Base-by-base conservation (phyloP, 1,140 invertebrate species). In the Sitodiplosis mosellana region DNA sequence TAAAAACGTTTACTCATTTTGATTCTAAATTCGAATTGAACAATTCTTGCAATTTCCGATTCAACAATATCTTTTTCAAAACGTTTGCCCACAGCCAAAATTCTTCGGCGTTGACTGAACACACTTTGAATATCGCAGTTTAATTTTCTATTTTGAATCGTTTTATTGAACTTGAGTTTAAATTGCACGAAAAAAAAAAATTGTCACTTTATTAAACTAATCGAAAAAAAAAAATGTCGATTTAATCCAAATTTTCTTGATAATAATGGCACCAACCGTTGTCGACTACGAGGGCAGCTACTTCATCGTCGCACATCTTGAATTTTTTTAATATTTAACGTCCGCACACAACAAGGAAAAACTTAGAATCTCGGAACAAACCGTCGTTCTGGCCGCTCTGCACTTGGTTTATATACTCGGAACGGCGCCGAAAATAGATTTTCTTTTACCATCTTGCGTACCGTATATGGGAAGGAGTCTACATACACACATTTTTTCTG, bases 261-360 rank as follows among this genome's bases (percentile, higher is more conserved):
- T 42, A 42, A 17, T 19, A 42, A 10, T 42, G 14, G 64, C 87
- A 81, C 65, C 80, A 84, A 55, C 83, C 83, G 75, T 87, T 87
- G 71, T 86, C 84, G 54, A 86, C 80, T 54, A 86, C 83, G 78
- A 87, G 65, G 65, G 87, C 84, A 64, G 83, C 81, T 73, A 90
- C 83, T 74, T 89, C 86, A 68, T 89, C 84, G 78, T 86, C 83
- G 76, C 82, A 85, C 84, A 87, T 88, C 65, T 72, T 81, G 68
- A 65, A 56, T 67, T 63, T 6, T 27, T 27, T 22, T 5, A 22
- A 22, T 33, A 22, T 43, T 40, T 14, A 19, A n/a, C 47, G 47
- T 48, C 47, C 33, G 47, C 21, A 19, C 47, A 48, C 47, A 19
- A 48, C 47, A 48, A 48, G 33, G 20, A 41, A 18, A 37, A 48